Base-by-base conservation (phyloP, 2,113 vertebrate species). In the Syrrhaptes paradoxus region DNA sequence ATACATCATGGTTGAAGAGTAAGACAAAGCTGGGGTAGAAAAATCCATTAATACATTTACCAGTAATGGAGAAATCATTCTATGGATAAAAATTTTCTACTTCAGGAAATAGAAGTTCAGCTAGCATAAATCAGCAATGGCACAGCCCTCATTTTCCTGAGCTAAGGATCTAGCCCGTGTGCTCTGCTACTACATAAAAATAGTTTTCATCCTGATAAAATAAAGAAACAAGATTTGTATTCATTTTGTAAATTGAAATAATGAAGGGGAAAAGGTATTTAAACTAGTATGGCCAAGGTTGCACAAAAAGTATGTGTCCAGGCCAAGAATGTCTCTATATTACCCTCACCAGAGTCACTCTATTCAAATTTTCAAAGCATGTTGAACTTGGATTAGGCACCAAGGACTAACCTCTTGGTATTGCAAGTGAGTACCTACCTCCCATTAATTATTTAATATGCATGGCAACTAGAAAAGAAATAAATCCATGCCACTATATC, bases 371-470 rank as follows among this genome's bases (percentile, higher is more conserved):
- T 92, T 92, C 45, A 57, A 29, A 85, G 24, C 25, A 82, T n/a
- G 43, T 9, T 75, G 7, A 79, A 28, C 28, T 59, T 79, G 38
- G 29, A 36, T 49, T 26, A 32, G 10, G 26, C 38, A 59, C 11
- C 28, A 90, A 90, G 15, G 29, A 65, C 34, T 63, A 72, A 75
- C 11, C 11, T 46, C 17, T 74, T 46, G 41, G 29, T 55, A 45
- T 25, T 41, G 4, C 2, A 0, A 31, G 4, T 45, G 58, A 54
- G 11, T 24, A 73, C 24, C 5, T 58, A 41, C 0, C 0, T 68
- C 13, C 21, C 20, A 57, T 9, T n/a, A 55, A 61, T 48, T 67
- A 46, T 75, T 79, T 72, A 43, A 25, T 24, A 29, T 5, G 7
- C 4, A 18, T 1, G 1, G 21, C 20, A 76, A 66, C 6, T 61